Base-by-base conservation (phyloP, 1,140 invertebrate genomes). In the Plodia interpunctella region DNA sequence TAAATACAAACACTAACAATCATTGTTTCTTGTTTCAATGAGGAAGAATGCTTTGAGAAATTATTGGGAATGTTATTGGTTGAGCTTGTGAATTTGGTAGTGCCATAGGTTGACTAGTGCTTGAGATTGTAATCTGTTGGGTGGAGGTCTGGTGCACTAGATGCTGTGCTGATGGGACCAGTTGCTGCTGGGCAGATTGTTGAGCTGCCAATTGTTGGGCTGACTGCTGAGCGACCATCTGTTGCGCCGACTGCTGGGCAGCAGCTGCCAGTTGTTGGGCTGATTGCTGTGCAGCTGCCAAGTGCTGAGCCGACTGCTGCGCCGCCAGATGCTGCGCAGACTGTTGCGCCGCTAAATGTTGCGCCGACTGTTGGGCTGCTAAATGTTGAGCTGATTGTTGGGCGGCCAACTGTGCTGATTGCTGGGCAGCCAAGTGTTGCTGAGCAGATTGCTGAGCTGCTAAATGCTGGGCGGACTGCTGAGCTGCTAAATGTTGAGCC, bases 61-160 rank as follows among this genome's bases (percentile, higher is more conserved):
- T 89, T 52, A 89, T 89, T 20, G 87, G 87, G 72, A 87, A 89
- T 80, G 83, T 84, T 57, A 88, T 78, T 17, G 83, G 67, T 66
- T 87, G 86, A 55, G 84, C 76, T 59, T 87, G 87, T 35, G 84
- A 87, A 59, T 87, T 89, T 21, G 84, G 66, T 59, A 89, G 62
- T 50, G 84, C 80, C 82, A 89, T 86, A 10, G 84, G 79, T 62
- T 89, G 87, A 74, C 83, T 87, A 69, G 83, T 83, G 60, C 77
- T 89, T 4, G 87, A 87, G 56, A 89, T 87, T 32, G 83, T 87
- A 56, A 89, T 87, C 60, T 89, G 84, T 57, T 87, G 87, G 30
- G 83, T 87, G 11, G 84, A 85, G 25, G 83, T 88, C 67, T 88
- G 86, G 64, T 89, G 86, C 9, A 87, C 84, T 30, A 86, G 59